Percentiles rank a stretch among this genome's conserved stretches.
phyloP scores from a whole-genome alignment of 2,113 vertebrate species.

The Meles meles region DNA sequence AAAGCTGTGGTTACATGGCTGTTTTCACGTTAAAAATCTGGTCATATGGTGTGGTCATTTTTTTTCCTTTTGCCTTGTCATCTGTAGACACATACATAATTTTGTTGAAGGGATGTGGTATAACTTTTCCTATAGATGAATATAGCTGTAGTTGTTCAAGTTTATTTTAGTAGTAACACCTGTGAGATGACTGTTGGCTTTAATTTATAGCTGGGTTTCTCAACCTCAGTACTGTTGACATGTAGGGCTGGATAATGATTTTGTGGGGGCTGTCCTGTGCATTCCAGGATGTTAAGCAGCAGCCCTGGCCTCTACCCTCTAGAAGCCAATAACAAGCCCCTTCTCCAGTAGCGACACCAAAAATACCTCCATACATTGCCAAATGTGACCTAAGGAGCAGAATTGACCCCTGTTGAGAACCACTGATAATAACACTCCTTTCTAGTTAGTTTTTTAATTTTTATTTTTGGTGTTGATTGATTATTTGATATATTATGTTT shows the following conservation, averaged over 20 bases:
- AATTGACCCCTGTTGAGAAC: not conserved
- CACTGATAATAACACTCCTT: not conserved
- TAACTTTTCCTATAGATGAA: constrained; percentile 51
- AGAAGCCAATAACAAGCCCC: not conserved
- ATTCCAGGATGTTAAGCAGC: not conserved
- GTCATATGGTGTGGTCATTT: constrained; percentile 67
- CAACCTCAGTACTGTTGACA: constrained; percentile 39
- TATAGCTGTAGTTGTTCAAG: not conserved
- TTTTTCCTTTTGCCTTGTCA: constrained; percentile 51
- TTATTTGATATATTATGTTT: not conserved
- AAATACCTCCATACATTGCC: not conserved
- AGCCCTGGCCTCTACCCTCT: not conserved
- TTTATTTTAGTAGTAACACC: constrained; percentile 70
- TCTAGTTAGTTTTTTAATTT: not conserved
- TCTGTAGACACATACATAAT: constrained; percentile 53
- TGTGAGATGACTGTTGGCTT: constrained; percentile 68
- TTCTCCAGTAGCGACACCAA: not conserved
- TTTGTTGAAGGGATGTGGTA: constrained; percentile 66
- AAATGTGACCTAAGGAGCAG: not conserved
- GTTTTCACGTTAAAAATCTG: constrained; percentile 74
- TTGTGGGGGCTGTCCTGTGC: not conserved
- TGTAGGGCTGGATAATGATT: not conserved
- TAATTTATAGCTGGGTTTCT: constrained; percentile 61
- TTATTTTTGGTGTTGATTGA: not conserved
- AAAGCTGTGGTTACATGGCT: constrained; percentile 77